Evolutionary conservation across 2,113 vertebrate genomes (phyloP).

Genomic region (Microcebus tavaratra): DNA sequence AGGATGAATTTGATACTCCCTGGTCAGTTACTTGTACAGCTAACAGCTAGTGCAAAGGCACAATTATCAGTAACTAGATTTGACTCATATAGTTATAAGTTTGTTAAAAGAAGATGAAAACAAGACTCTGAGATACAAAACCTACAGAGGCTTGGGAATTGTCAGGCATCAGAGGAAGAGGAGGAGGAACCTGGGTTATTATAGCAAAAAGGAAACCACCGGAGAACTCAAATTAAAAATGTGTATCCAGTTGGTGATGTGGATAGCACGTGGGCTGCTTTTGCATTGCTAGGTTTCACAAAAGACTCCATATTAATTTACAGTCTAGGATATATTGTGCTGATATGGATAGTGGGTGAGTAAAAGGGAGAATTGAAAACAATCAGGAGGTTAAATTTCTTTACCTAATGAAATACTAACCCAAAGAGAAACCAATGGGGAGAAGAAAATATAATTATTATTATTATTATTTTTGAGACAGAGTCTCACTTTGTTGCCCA

Average conservation of each 20-base stretch:
- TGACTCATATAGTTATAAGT: not conserved
- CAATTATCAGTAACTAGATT: not conserved
- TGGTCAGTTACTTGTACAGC: not conserved
- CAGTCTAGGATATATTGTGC: not conserved
- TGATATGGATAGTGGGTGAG: not conserved
- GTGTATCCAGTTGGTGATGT: not conserved
- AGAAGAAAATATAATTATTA: not conserved
- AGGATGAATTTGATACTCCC: not conserved
- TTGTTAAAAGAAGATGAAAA: not conserved
- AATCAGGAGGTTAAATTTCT: not conserved
- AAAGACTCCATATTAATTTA: not conserved
- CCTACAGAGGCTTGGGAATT: not conserved
- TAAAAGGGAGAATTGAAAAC: not conserved
- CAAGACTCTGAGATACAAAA: not conserved
- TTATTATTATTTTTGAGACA: no score
- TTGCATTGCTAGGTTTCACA: not conserved
- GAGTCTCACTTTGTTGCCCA: no score
- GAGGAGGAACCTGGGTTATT: not conserved
- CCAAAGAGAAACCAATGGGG: not conserved
- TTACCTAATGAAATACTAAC: not conserved
- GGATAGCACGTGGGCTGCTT: not conserved
- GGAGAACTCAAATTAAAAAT: not conserved
- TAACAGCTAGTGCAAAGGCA: not conserved
- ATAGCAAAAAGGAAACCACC: not conserved
- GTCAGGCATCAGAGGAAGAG: not conserved